Evolutionary conservation across 2,888 invertebrate species (phyloP).

Genomic region (Sinhomidia bicolor): DNA sequence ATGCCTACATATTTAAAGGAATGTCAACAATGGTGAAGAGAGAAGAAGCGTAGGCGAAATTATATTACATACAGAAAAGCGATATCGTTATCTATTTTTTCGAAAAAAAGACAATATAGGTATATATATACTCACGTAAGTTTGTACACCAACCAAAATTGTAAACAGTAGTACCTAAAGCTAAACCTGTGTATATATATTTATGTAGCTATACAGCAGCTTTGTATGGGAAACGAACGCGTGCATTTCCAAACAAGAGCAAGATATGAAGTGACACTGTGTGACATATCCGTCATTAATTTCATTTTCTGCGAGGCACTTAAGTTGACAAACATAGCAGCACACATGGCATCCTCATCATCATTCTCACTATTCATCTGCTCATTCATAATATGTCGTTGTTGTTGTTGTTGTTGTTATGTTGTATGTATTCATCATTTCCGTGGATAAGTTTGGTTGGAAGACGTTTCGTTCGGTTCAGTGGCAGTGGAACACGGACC

Average conservation of each 20-base stretch:
- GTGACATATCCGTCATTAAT: conserved; percentile 68
- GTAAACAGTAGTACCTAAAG: too few species aligned
- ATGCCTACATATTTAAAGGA: conserved; percentile 40
- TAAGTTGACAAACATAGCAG: conserved; percentile 62
- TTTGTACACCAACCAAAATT: background rate
- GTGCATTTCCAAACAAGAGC: background rate
- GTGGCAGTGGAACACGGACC: background rate
- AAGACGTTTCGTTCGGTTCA: background rate
- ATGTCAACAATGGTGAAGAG: conserved; percentile 44
- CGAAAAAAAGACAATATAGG: background rate
- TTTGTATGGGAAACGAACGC: background rate
- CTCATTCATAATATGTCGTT: conserved; percentile 12
- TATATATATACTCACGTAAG: background rate
- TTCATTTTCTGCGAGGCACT: conserved; percentile 67
- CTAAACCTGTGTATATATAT: too few species aligned
- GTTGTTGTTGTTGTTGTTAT: too few species aligned
- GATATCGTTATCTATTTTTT: conserved; percentile 20
- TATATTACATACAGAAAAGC: background rate
- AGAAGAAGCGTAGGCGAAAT: background rate
- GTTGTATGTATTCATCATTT: conserved; percentile 30
- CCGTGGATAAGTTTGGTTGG: conserved; percentile 10
- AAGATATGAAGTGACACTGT: conserved; percentile 28
- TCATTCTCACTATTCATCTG: conserved; percentile 54
- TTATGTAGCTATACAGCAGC: background rate
- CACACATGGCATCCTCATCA: conserved; percentile 55